These are phyloP conservation scores for Corvus moneduloides DNA, from an alignment of 2,113 vertebrate genomes.

Conservation along the genomic window DNA sequence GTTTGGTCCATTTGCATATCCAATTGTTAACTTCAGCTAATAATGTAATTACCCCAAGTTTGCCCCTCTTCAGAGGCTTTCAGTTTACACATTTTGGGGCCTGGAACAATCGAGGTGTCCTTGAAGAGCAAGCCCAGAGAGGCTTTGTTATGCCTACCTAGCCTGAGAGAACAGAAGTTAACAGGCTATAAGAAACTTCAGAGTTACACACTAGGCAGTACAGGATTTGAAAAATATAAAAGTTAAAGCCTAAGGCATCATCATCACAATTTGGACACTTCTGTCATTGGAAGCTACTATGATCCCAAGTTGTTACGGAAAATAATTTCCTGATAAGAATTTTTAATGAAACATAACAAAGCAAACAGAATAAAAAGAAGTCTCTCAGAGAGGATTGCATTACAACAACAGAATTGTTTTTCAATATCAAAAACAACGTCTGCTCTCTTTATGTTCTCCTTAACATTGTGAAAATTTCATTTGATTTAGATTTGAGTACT, in stretches of 20 bases:
- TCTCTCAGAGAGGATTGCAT: not conserved
- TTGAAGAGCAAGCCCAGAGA: not conserved
- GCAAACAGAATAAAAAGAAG: not conserved
- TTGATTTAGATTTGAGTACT: conserved; percentile 48
- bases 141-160: not conserved
- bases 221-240: not conserved
- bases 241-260: not conserved
- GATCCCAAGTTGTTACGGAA: not conserved
- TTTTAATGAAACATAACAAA: conserved; percentile 36
- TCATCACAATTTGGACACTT: not conserved
- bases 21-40: not conserved
- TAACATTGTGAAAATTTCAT: conserved; percentile 17
- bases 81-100: not conserved
- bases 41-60: not conserved
- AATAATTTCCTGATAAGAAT: not conserved
- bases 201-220: not conserved
- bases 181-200: not conserved
- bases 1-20: not conserved
- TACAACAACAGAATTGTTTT: conserved; percentile 38
- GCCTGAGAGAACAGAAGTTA: not conserved
- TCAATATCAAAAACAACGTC: conserved; percentile 42
- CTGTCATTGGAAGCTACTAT: not conserved
- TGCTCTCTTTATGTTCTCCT: not conserved
- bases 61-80: not conserved
- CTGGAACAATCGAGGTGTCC: not conserved